Percentiles rank a stretch among this genome's conserved stretches.
Conservation (phyloP, 2,113 vertebrate species). For the Protomyctophum bolini region DNA sequence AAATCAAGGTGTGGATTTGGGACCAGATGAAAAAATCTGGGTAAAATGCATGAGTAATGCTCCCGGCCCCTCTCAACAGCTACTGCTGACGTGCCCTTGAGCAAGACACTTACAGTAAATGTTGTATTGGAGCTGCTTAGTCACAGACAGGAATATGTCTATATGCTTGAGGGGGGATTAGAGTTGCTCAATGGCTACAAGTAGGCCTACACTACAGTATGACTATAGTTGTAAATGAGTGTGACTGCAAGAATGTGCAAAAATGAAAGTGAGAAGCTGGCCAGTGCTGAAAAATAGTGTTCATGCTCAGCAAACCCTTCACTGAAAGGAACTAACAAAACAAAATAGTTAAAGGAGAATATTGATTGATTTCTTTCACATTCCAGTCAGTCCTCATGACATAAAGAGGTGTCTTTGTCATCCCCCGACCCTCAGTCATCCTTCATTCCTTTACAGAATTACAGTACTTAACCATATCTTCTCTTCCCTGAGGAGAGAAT, state of each 20-base stretch:
- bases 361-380: conserved; percentile 39
- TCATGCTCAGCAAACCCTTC: background rate
- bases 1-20: too few species aligned
- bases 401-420: conserved; percentile 31
- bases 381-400: background rate
- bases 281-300: background rate
- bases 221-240: too few species aligned
- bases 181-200: too few species aligned
- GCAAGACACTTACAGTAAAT: too few species aligned
- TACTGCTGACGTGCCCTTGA: too few species aligned
- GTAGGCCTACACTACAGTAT: too few species aligned
- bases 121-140: conserved; percentile 17
- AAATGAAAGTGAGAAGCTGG: background rate
- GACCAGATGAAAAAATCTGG: too few species aligned
- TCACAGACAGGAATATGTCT: conserved; percentile 23
- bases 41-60: too few species aligned
- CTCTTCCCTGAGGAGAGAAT: background rate
- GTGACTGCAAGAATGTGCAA: background rate
- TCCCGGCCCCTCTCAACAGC: too few species aligned
- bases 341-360: conserved; percentile 20
- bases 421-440: background rate
- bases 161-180: too few species aligned
- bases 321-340: background rate
- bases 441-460: background rate
- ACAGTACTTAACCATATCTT: conserved; percentile 11